phyloP scores from a whole-genome alignment of 2,113 vertebrate genomes.

The Glaucomys volans region DNA sequence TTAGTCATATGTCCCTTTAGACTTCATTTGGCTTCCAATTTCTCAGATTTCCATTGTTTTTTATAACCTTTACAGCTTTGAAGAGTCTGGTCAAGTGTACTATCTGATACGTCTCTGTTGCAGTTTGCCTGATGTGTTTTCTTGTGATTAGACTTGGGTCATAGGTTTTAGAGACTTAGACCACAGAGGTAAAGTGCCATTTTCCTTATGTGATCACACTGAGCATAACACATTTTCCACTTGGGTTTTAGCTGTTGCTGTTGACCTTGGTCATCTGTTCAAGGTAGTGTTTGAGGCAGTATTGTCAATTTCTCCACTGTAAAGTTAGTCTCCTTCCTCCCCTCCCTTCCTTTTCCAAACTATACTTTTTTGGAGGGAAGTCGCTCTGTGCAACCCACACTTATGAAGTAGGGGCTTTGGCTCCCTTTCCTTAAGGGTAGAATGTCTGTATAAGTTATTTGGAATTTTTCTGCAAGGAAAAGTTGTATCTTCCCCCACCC shows the following conservation, averaged over 20 bases:
- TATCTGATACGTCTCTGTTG: not conserved
- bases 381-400: not conserved
- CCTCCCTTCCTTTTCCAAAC: not conserved
- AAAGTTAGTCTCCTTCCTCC: not conserved
- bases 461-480: conserved; percentile 24
- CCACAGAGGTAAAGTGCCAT: not conserved
- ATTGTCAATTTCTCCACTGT: not conserved
- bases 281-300: not conserved
- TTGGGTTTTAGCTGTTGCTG: not conserved
- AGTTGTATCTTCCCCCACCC: not conserved
- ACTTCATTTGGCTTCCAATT: not conserved
- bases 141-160: not conserved
- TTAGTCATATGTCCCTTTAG: not conserved
- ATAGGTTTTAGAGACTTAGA: not conserved
- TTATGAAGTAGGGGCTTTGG: not conserved
- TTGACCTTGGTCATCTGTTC: not conserved
- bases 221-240: not conserved
- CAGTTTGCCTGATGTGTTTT: not conserved
- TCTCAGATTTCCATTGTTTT: not conserved
- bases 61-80: not conserved
- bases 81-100: not conserved
- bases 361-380: not conserved
- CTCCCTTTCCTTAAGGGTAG: not conserved
- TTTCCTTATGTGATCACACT: not conserved
- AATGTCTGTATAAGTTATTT: not conserved